Evolutionary conservation across 1,140 invertebrate species (phyloP), one percentile per base, ranked within the genome.

Genomic region (Trichonephila clavata): DNA sequence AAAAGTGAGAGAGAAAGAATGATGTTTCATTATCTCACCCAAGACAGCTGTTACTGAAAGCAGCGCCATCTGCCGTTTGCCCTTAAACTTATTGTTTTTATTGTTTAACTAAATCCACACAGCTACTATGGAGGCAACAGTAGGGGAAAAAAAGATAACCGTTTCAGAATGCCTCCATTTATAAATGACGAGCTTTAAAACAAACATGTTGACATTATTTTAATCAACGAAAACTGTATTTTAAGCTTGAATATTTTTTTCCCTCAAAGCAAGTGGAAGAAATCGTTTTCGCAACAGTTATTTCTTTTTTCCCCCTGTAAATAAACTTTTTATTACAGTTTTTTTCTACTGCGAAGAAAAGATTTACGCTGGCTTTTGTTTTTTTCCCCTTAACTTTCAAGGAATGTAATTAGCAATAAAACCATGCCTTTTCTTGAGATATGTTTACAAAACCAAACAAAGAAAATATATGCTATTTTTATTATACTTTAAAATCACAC

Each of bases 191-290:
- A 5, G 43, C 43, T 57, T 89, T 77, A 77, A 71, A 57, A 71
- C 68, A 89, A 89, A 77, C 32, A 89, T 77, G 63, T 27, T 57
- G 87, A 71, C 87, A 71, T 59, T 89, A 68, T 77, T 89, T 89
- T 87, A 87, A 87, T 87, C 61, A 61, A 87, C 27, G 32, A 87
- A 32, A 57, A 57, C 50, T 63, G 59, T 16, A 84, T 27, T 84
- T 60, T 84, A 59, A 59, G 20, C 10, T 10, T 59, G 1, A 16
- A 7, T 84, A 20, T 59, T 84, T 59, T 50, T 59, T 59, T n/a
- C n/a, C n/a, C n/a, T n/a, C 14, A 16, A 84, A 83, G 7, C 16
- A 43, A 50, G 5, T 13, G 13, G 5, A 39, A 77, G 27, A 39
- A 77, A 24, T 68, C 68, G 16, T 32, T 77, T 77, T 77, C 43